phyloP scores from a whole-genome alignment of 1,140 invertebrate species.

The Tigriopus japonicus region DNA sequence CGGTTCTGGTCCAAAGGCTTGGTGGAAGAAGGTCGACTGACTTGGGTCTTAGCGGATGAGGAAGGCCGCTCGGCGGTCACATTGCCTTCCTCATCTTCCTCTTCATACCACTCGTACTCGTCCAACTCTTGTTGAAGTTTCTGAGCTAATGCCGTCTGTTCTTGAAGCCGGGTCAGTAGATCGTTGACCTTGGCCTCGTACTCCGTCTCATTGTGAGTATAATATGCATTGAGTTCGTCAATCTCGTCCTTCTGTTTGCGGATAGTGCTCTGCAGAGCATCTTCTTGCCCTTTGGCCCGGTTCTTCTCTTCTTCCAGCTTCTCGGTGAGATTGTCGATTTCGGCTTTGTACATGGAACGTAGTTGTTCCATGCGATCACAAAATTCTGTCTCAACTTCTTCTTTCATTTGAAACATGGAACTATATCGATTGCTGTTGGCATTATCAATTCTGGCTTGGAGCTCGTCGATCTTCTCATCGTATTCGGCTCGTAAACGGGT shows the following conservation, averaged over 20 bases:
- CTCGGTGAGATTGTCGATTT: background rate
- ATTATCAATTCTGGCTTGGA: background rate
- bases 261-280: background rate
- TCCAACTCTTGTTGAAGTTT: constrained; percentile 13
- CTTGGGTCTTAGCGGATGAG: background rate
- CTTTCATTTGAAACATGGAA: constrained; percentile 7
- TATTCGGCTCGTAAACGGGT: constrained; percentile 1
- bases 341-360: constrained; percentile 11
- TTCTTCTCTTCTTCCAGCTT: background rate
- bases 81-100: constrained; percentile 9
- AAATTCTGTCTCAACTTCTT: constrained; percentile 13
- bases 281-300: background rate
- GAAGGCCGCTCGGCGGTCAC: background rate
- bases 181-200: constrained; percentile 10
- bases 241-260: background rate
- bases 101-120: constrained; percentile 12
- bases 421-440: background rate
- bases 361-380: constrained; percentile 11
- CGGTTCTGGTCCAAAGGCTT: background rate
- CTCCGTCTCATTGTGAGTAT: background rate
- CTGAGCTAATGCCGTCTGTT: constrained; percentile 4
- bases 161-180: constrained; percentile 12
- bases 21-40: background rate
- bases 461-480: constrained; percentile 2
- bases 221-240: constrained; percentile 8